Evolutionary conservation across 2,797 vertebrate genomes (phyloP).

Genomic region (Lepidocolaptes lacrymiger): DNA sequence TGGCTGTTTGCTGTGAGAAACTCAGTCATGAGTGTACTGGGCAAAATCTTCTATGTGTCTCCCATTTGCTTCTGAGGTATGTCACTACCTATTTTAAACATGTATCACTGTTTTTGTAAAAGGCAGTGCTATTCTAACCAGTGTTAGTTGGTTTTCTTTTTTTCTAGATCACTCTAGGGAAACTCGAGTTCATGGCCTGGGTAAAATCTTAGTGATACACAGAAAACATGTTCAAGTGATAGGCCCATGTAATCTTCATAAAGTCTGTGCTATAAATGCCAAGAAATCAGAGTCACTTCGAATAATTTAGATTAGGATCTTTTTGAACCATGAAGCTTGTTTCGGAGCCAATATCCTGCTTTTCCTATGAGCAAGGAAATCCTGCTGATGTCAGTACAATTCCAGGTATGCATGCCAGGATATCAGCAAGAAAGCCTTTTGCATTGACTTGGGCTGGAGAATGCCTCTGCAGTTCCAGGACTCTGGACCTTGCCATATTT

Average conservation of each 20-base stretch:
- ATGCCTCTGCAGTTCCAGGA: not conserved
- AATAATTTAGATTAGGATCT: constrained; percentile 1
- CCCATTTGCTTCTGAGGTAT: not conserved
- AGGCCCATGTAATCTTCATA: not conserved
- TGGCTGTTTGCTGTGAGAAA: not conserved
- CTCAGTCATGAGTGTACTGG: not conserved
- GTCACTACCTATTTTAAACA: not conserved
- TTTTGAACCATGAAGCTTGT: constrained; percentile 32
- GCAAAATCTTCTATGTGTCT: not conserved
- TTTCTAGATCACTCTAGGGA: not conserved
- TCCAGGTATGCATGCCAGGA: not conserved
- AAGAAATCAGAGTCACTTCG: constrained; percentile 26
- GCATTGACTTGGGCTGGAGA: not conserved
- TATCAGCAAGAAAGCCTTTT: not conserved
- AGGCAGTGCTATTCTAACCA: not conserved
- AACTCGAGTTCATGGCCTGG: not conserved
- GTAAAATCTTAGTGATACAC: not conserved
- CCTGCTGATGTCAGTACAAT: constrained; percentile 45
- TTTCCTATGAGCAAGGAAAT: constrained; percentile 35
- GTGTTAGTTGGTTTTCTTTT: not conserved
- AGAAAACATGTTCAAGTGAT: not conserved
- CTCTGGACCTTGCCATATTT: not conserved
- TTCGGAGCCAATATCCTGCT: constrained; percentile 28
- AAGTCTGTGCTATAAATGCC: not conserved
- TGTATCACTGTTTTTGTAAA: not conserved